A percentile compares a stretch with the other conserved stretches of the same genome.
These are phyloP conservation scores for Megaceryle alcyon DNA, from an alignment of 2,797 vertebrate genomes.

Conservation along the genomic window DNA sequence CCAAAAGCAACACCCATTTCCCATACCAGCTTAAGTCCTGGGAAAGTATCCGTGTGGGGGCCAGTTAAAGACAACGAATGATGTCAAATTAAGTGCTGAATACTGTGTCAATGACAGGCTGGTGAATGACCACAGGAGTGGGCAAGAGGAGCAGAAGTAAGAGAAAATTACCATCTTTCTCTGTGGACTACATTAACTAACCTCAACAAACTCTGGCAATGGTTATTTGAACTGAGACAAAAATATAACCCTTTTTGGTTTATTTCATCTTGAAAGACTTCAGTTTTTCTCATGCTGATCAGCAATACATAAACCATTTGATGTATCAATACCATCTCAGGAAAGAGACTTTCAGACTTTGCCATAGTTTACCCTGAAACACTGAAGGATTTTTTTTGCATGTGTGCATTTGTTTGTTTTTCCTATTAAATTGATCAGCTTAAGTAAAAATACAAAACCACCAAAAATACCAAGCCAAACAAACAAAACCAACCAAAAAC, in stretches of 20 bases:
- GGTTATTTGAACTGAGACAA: not conserved
- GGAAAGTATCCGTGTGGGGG: rapidly evolving
- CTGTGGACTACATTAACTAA: not conserved
- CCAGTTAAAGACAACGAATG: not conserved
- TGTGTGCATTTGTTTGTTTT: no score
- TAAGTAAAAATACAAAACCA: not conserved
- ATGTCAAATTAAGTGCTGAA: not conserved
- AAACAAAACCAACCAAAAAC: no score
- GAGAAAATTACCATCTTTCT: not conserved
- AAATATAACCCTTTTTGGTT: not conserved
- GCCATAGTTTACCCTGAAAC: not conserved
- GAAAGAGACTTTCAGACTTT: not conserved
- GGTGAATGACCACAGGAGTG: not conserved
- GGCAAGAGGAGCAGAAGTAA: not conserved
- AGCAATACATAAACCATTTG: not conserved
- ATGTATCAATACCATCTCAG: not conserved
- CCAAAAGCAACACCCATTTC: not conserved
- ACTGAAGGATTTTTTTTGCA: no score
- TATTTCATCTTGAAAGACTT: not conserved
- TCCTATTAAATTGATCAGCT: not conserved
- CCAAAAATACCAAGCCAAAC: no score
- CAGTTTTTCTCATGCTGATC: not conserved
- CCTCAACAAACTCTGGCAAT: not conserved
- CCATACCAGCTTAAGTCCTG: not conserved
- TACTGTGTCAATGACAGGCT: no score